Base-by-base conservation (phyloP, 2,113 vertebrate genomes). In the Leptobrachium ailaonicum region DNA sequence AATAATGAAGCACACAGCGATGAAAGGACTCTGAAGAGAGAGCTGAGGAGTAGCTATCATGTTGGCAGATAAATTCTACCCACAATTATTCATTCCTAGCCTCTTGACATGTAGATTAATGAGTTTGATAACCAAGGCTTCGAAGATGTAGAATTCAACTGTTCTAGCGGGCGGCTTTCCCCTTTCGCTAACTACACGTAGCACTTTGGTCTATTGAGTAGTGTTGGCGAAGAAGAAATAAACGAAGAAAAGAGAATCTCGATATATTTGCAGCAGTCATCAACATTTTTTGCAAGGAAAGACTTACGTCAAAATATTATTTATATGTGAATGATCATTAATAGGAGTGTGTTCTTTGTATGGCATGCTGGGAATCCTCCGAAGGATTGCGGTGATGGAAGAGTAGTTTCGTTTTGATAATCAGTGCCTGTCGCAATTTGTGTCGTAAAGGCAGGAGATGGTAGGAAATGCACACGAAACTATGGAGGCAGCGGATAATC, bases 21-120 rank as follows among this genome's bases (percentile, higher is more conserved):
- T 92, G 93, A 90, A 88, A 91, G 91, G 90, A 91, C 90, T 90
- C 91, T 87, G 86, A 90, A 91, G 89, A 91, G 90, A 91, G 91
- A 91, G 92, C 94, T 93, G 94, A 95, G 91, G 93, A 95, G 94
- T 93, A 95, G 94, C 95, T 96, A 95, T 97, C 96, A 95, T 90
- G 92, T 93, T 95, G 95, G 96, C 96, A 97, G 96, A 98, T 97
- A 96, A 96, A 97, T 97, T 95, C 96, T 93, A 95, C 92, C 93
- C 94, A 95, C 97, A 97, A 98, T 98, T 98, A 98, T 97, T 98
- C 96, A 97, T 98, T 95, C 94, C 89, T 92, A 90, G 94, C 92
- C 95, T 95, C 94, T 91, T 96, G 96, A 96, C 96, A 97, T 95
- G 95, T 95, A 98, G 96, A 98, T 98, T 98, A 98, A 98, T 96